Evolutionary conservation across 1,140 invertebrate species (phyloP), one percentile per base, ranked within the genome.

Genomic region (Drosophila insularis): DNA sequence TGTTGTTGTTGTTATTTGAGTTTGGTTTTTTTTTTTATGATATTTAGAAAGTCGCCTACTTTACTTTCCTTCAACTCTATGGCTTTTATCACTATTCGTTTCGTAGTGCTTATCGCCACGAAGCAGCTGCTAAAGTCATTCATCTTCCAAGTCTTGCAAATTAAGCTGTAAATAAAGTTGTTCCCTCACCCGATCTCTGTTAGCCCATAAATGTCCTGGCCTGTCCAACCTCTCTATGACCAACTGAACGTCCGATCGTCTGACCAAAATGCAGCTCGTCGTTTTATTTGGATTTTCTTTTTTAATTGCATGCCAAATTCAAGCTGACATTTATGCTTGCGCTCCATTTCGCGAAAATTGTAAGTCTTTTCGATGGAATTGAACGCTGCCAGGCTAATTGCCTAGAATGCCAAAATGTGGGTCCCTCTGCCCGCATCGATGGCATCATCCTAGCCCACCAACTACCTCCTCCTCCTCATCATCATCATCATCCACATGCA

Each of bases 151-250:
- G 17, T 56, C 68, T 40, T 61, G 63, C 68, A 85, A 79, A 85
- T 85, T 84, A 85, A 81, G 80, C 66, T 69, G 82, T 80, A 86
- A 81, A 86, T 87, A 81, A 87, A 86, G 63, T 58, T 86, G 81
- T 74, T 71, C 71, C 65, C 66, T 78, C 75, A 65, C 55, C 55
- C 65, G 79, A 81, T 86, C 7, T 56, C 81, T 86, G 73, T 81
- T 74, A 74, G 68, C 32, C 17, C 23, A 61, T 40, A 31, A 32
- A 61, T 68, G 32, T 68, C 79, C 78, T 55, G 21, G 21, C 39
- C 54, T 32, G 56, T 63, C 32, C 7, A 7, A 32, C 10, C 17
- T 23, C 54, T 40, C n/a, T 23, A 23, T 23, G 27, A 27, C 27
- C 27, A 27, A 6, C 27, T 27, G 27, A 27, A 27, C 27, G 27